A percentile compares a stretch with the other conserved stretches of the same genome.
These are phyloP conservation scores for Campoletis sonorensis DNA, from an alignment of 1,140 invertebrate species.

Conservation along the genomic window DNA sequence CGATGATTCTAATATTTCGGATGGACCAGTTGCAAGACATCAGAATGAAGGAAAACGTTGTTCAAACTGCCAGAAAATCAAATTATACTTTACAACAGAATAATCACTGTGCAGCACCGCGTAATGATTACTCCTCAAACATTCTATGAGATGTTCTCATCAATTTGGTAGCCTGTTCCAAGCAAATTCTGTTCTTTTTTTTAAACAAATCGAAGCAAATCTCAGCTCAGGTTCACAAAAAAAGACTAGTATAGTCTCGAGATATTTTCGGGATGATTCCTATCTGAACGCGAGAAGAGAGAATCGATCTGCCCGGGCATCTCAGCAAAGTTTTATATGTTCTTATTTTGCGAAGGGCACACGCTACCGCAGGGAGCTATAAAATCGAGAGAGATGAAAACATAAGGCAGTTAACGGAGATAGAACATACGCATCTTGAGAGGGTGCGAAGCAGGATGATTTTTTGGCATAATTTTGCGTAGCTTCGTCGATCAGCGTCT, in stretches of 20 bases:
- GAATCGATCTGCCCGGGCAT: slow-evolving; percentile 35
- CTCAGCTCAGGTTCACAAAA: neutral
- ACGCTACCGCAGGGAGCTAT: slow-evolving; percentile 32
- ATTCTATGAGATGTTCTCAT: neutral
- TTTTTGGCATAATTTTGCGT: slow-evolving; percentile 45
- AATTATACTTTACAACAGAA: no score
- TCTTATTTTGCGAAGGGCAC: slow-evolving; percentile 30
- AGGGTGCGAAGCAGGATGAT: slow-evolving; percentile 16
- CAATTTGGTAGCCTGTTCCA: neutral
- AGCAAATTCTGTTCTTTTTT: slow-evolving; percentile 8
- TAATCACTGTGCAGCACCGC: no score
- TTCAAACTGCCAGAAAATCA: no score
- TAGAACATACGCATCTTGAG: slow-evolving; percentile 20
- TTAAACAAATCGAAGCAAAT: slow-evolving; percentile 13
- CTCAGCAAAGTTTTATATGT: slow-evolving; percentile 2
- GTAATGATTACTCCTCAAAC: no score
- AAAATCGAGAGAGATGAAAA: slow-evolving; percentile 40
- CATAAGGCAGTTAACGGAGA: slow-evolving; percentile 40
- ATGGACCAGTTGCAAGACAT: no score
- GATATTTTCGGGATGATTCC: slow-evolving; percentile 20
- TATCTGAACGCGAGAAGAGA: slow-evolving; percentile 32
- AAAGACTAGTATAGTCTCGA: neutral
- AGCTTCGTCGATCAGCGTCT: neutral
- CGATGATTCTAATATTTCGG: no score
- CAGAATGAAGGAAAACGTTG: no score